A percentile compares a stretch with the other conserved stretches of the same genome.
These are phyloP conservation scores for Gari tellinella DNA, from an alignment of 2,888 invertebrate genomes.

Conservation along the genomic window DNA sequence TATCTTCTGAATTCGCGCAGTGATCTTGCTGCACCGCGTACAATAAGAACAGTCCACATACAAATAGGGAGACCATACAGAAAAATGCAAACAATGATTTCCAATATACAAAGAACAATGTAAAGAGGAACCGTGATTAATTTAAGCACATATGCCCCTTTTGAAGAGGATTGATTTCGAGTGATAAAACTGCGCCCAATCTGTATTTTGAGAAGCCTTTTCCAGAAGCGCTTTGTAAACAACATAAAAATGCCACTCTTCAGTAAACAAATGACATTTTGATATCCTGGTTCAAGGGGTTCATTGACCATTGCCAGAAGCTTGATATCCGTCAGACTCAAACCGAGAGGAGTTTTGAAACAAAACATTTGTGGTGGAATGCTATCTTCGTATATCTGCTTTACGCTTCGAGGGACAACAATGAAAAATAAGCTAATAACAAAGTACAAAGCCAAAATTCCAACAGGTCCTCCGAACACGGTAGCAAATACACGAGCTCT, in stretches of 20 bases:
- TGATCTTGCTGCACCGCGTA: constrained; percentile 27
- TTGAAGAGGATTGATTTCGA: too few relatives aligned
- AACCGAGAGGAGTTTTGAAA: constrained; percentile 20
- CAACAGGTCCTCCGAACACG: constrained; percentile 28
- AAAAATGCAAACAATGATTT: constrained; percentile 19
- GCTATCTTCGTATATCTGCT: constrained; percentile 33
- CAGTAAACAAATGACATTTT: constrained; percentile 18
- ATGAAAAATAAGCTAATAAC: constrained; percentile 21
- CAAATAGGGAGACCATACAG: constrained; percentile 35
- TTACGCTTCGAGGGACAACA: constrained; percentile 33
- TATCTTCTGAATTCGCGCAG: neutral
- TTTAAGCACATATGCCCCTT: neutral
- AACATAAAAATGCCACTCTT: constrained; percentile 39
- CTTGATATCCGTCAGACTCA: constrained; percentile 22
- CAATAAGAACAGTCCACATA: constrained; percentile 17
- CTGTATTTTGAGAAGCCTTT: constrained; percentile 26
- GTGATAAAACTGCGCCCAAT: neutral
- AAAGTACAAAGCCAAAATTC: constrained; percentile 17
- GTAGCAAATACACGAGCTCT: constrained; percentile 24
- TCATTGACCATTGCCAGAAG: constrained; percentile 15
- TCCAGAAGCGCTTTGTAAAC: constrained; percentile 36
- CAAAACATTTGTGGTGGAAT: constrained; percentile 8
- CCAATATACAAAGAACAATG: constrained; percentile 24
- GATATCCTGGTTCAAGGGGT: constrained; percentile 27
- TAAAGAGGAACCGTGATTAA: constrained; percentile 7